Base-by-base conservation (phyloP, 2,113 vertebrate genomes). In the Malurus elegans region DNA sequence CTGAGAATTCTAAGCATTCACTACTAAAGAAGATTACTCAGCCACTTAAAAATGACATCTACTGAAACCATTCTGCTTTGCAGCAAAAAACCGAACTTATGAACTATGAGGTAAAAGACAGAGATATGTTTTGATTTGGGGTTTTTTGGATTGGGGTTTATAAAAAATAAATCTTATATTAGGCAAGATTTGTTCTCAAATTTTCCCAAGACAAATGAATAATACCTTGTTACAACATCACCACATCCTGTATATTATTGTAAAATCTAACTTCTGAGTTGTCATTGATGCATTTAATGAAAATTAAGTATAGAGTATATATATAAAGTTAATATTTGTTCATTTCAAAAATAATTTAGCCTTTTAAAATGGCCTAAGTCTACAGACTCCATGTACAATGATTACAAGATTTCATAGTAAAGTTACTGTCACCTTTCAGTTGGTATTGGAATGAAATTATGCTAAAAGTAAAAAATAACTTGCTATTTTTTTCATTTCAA, bases 141-240 rank as follows among this genome's bases (percentile, higher is more conserved):
- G 2, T 2, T 34, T 47, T 45, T 9, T 2, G 14, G 13, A 10
- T 34, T 5, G 12, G 14, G 36, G n/a, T 19, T 44, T 44, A 29
- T 28, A 12, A 24, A 50, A 50, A 34, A 6, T 42, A 38, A 40
- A n/a, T 31, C 38, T 40, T 90, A 70, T 32, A 60, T 66, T 83
- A 38, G n/a, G 83, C 58, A 93, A 90, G 58, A 61, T 20, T 72
- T 75, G 74, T 66, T 87, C 66, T 62, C 60, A 72, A 69, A 80
- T 48, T 72, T 89, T 85, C 69, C 82, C 26, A 78, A 84, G 79
- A 93, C 13, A 76, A 88, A 94, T 88, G 54, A 96, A 94, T 83
- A 96, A 86, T 92, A 67, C 25, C n/a, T 58, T 88, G 36, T 69
- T 88, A 80, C 90, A 83, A 89, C 81, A 91, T 54, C 61, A 74